Conservation (phyloP, 1,140 invertebrate species). For the Acromyrmex charruanus region DNA sequence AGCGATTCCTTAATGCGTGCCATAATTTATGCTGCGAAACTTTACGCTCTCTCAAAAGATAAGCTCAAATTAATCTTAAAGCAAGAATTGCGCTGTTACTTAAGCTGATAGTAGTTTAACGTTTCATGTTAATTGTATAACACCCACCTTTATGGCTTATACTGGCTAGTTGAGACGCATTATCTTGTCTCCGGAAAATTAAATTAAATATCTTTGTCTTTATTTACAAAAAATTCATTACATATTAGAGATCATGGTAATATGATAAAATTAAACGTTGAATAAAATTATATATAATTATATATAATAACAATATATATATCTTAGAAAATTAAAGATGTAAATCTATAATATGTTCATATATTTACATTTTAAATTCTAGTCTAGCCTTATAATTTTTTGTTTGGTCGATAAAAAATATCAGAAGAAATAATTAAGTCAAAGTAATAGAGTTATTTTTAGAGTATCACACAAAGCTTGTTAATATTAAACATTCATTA, state of each 20-base stretch:
- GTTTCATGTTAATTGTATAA: slow-evolving; percentile 49
- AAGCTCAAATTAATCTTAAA: slow-evolving; percentile 35
- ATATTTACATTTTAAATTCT: neutral
- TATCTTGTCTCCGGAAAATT: neutral
- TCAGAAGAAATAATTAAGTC: neutral
- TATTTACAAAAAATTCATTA: neutral
- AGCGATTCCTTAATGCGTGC: slow-evolving; percentile 29
- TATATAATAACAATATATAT: neutral
- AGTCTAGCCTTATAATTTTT: neutral
- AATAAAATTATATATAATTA: neutral
- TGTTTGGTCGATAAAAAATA: neutral
- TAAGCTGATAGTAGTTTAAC: slow-evolving; percentile 28
- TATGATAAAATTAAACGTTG: neutral
- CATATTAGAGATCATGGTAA: neutral
- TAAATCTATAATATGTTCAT: neutral
- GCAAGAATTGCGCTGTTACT: slow-evolving; percentile 29
- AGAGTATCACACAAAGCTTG: neutral
- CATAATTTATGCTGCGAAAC: slow-evolving; percentile 27
- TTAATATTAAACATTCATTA: slow-evolving; percentile 14
- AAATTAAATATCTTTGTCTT: neutral
- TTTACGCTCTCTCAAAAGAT: slow-evolving; percentile 21
- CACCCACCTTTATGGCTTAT: slow-evolving; percentile 13
- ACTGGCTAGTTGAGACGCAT: slow-evolving; percentile 8
- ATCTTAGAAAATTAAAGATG: neutral
- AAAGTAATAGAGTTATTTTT: slow-evolving; percentile 8